Evolutionary conservation across 2,113 vertebrate species (phyloP).

Genomic region (Heteronetta atricapilla): DNA sequence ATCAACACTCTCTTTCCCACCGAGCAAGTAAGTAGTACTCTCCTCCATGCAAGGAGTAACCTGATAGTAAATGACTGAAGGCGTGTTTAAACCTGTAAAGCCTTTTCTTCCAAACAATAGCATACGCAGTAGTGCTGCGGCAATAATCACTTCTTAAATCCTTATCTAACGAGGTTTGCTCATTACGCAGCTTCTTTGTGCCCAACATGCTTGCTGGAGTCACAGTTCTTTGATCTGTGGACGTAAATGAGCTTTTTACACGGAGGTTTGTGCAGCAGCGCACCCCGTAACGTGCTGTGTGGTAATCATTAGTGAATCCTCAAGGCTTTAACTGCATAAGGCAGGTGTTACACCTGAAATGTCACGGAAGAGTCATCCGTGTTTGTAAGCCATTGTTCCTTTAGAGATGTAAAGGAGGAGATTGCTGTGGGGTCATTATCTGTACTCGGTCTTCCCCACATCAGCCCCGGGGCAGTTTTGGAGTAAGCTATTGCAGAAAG

Average conservation of each 20-base stretch:
- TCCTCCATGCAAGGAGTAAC: background rate
- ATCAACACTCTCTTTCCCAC: conserved; percentile 97
- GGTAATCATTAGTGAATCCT: background rate
- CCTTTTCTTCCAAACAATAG: background rate
- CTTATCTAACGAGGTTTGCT: background rate
- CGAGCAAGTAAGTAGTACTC: conserved; percentile 85
- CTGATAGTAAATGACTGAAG: background rate
- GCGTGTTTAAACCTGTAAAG: background rate
- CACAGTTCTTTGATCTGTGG: background rate
- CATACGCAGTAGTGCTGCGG: background rate
- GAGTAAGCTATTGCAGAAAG: background rate
- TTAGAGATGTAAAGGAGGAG: background rate
- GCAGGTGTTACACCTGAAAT: background rate
- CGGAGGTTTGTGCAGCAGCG: background rate
- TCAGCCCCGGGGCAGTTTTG: background rate
- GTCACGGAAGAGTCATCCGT: background rate
- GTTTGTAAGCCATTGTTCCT: background rate
- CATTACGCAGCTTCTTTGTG: background rate
- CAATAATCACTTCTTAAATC: background rate
- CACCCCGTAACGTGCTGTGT: background rate
- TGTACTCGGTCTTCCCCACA: background rate
- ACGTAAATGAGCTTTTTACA: background rate
- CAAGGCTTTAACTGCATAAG: background rate
- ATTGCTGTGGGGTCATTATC: background rate
- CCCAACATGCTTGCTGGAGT: background rate